Conservation (phyloP, 2,113 vertebrate species). For the Xenus cinereus region DNA sequence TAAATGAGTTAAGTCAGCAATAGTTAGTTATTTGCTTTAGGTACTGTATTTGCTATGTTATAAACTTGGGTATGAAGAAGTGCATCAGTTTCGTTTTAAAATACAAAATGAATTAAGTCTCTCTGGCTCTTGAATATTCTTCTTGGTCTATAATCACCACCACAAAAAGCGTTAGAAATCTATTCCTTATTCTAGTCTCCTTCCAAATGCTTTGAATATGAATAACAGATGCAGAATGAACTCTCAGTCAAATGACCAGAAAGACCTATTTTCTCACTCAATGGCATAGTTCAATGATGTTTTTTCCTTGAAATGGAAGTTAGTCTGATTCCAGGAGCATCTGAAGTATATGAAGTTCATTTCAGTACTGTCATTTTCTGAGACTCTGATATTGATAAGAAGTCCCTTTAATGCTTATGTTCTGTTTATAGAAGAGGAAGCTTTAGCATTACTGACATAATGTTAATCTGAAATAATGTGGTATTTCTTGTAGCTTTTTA, state of each 20-base stretch:
- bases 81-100: background rate
- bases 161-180: background rate
- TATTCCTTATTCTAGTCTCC: background rate
- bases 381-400: background rate
- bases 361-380: background rate
- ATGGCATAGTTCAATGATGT: background rate
- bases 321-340: background rate
- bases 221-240: background rate
- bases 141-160: background rate
- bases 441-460: background rate
- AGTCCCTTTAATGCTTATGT: background rate
- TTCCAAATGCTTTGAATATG: background rate
- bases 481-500: background rate
- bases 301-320: background rate
- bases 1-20: background rate
- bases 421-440: background rate
- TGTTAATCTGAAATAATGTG: background rate
- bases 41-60: background rate
- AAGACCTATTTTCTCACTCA: background rate
- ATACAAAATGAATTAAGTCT: background rate
- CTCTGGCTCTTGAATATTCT: background rate
- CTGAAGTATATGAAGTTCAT: background rate
- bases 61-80: background rate
- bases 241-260: background rate
- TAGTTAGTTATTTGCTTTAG: background rate